These are phyloP conservation scores for Dipodomys ordii DNA, from an alignment of 2,113 vertebrate genomes.

Conservation along the genomic window DNA sequence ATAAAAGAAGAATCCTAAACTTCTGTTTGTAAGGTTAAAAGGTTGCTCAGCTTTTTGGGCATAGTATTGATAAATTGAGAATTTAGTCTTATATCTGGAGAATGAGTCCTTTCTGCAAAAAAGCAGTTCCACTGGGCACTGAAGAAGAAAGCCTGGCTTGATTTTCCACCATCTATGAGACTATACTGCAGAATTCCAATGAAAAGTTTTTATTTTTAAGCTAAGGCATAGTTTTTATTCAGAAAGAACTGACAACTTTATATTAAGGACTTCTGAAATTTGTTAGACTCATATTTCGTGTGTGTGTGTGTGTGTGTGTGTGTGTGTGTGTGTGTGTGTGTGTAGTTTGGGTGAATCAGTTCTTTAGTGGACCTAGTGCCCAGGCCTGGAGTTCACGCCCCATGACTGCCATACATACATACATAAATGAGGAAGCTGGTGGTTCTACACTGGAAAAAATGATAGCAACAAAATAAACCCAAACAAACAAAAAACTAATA, in stretches of 20 bases:
- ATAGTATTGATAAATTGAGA: background rate
- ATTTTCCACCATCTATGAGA: background rate
- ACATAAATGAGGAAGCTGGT: background rate
- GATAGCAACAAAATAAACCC: too few species aligned
- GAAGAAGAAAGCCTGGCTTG: background rate
- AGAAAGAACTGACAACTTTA: background rate
- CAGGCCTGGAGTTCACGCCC: too few species aligned
- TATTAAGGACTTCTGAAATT: background rate
- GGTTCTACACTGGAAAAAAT: background rate
- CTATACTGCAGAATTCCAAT: background rate
- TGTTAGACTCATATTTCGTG: background rate
- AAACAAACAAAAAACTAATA: slow-evolving; percentile 49
- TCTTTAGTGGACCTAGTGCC: background rate
- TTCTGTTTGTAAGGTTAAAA: background rate
- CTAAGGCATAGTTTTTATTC: background rate
- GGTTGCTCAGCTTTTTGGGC: background rate
- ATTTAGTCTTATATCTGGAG: background rate
- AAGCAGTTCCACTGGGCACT: background rate
- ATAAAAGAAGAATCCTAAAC: background rate
- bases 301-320: too few species aligned
- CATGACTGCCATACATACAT: background rate
- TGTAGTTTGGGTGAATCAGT: background rate
- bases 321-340: too few species aligned
- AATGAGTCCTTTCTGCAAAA: background rate
- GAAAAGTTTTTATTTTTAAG: slow-evolving; percentile 37